Evolutionary conservation across 2,888 invertebrate genomes (phyloP).

Genomic region (Muschampia staudingeri): DNA sequence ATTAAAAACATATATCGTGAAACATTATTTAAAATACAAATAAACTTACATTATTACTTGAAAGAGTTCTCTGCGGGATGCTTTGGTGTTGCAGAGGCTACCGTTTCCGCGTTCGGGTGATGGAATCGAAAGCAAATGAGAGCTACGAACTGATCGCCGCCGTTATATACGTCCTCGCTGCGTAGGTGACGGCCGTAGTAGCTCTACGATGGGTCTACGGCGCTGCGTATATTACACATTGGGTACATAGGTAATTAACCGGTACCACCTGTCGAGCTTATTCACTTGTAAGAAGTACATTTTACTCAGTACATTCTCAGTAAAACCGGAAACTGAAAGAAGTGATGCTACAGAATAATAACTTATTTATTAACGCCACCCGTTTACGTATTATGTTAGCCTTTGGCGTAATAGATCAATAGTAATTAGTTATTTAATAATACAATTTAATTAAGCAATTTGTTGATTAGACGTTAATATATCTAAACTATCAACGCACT

Average conservation of each 20-base stretch:
- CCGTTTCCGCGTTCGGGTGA: slow-evolving; percentile 75
- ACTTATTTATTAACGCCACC: background rate
- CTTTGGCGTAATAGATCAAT: no score
- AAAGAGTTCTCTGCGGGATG: background rate
- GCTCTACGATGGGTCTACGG: slow-evolving; percentile 63
- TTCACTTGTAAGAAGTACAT: slow-evolving; percentile 26
- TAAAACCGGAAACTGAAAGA: slow-evolving; percentile 26
- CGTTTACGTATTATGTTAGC: no score
- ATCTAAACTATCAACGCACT: no score
- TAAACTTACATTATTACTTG: slow-evolving; percentile 23
- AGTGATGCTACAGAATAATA: background rate
- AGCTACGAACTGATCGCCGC: slow-evolving; percentile 75
- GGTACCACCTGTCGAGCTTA: slow-evolving; percentile 48
- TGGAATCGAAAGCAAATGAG: slow-evolving; percentile 85
- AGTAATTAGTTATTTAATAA: no score
- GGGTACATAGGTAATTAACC: slow-evolving; percentile 50
- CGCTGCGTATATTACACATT: slow-evolving; percentile 28
- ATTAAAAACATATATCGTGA: background rate
- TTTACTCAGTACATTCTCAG: background rate
- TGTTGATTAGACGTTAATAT: no score
- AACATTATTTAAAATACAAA: background rate
- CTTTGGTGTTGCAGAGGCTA: slow-evolving; percentile 18
- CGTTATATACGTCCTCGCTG: slow-evolving; percentile 83
- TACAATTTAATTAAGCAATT: no score
- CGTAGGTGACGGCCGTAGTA: slow-evolving; percentile 76